Percentiles rank a stretch among this genome's conserved stretches.
Conservation (phyloP, 2,888 invertebrate genomes). For the Drosophila limbata region DNA sequence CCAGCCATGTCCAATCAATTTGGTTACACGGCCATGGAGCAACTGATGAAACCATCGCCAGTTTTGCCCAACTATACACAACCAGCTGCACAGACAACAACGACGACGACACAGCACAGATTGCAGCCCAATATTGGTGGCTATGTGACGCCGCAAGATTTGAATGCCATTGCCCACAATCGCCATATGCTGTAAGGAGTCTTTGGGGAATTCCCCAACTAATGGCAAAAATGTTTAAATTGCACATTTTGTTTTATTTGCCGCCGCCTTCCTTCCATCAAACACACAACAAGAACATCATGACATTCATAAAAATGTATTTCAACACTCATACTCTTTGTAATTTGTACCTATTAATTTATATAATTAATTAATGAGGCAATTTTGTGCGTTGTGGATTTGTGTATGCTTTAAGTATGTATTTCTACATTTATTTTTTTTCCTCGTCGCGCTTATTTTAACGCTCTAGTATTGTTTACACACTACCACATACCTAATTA, state of each 20-base stretch:
- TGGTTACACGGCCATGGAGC: slow-evolving; percentile 76
- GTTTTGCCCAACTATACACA: slow-evolving; percentile 6
- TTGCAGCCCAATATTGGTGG: slow-evolving; percentile 68
- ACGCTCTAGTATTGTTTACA: slow-evolving; percentile 18
- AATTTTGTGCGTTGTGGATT: not conserved
- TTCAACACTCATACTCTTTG: not conserved
- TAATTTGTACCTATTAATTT: slow-evolving; percentile 2
- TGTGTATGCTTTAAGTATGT: not conserved
- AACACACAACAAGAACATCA: not conserved
- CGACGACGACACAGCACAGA: slow-evolving; percentile 9
- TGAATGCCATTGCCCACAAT: slow-evolving; percentile 78
- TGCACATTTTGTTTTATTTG: too few relatives aligned
- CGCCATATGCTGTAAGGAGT: slow-evolving; percentile 62
- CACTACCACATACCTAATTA: not conserved
- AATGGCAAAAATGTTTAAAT: too few relatives aligned
- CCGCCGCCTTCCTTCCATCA: too few relatives aligned
- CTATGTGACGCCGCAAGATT: slow-evolving; percentile 81
- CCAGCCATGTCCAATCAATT: slow-evolving; percentile 15
- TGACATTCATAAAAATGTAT: not conserved
- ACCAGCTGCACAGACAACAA: not conserved
- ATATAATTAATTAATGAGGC: slow-evolving; percentile 1
- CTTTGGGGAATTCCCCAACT: not conserved
- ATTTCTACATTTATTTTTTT: not conserved
- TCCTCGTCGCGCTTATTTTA: not conserved
- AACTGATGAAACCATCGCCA: slow-evolving; percentile 56